Evolutionary conservation across 2,797 vertebrate genomes (phyloP).

Genomic region (Tenualosa ilisha): DNA sequence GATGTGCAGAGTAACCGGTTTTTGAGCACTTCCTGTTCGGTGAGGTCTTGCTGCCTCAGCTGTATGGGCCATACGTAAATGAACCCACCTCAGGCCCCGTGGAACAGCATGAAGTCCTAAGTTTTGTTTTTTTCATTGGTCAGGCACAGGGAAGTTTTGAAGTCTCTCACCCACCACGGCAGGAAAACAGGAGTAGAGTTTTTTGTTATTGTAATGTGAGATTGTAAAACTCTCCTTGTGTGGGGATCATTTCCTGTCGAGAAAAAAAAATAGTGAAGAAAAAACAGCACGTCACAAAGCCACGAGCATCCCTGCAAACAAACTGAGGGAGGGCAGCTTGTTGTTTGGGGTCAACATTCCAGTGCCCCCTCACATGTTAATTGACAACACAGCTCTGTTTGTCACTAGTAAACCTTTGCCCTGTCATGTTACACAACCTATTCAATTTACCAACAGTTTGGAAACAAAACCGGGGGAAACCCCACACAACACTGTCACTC

Average conservation of each 20-base stretch:
- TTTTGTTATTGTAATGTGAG: slow-evolving; percentile 9
- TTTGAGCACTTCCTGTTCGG: slow-evolving; percentile 1
- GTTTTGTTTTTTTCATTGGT: not conserved
- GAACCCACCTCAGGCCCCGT: not conserved
- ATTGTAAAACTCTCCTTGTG: not conserved
- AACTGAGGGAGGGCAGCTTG: not conserved
- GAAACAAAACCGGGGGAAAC: slow-evolving; percentile 68
- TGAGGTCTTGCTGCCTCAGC: slow-evolving; percentile 22
- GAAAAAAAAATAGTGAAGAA: not conserved
- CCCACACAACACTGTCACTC: not conserved
- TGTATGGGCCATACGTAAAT: not conserved
- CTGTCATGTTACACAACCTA: slow-evolving; percentile 65
- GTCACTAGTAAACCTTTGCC: slow-evolving; percentile 53
- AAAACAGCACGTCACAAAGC: not conserved
- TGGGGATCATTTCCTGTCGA: not conserved
- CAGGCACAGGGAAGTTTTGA: not conserved
- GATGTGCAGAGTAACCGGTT: not conserved
- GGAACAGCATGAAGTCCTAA: not conserved
- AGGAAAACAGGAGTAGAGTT: not conserved
- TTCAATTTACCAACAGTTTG: slow-evolving; percentile 68
- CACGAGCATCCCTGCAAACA: not conserved
- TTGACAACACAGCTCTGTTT: slow-evolving; percentile 25
- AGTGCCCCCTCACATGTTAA: not conserved
- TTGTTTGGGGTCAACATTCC: slow-evolving; percentile 5
- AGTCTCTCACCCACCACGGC: slow-evolving; percentile 1